A percentile compares a stretch with the other conserved stretches of the same genome.
Conservation (phyloP, 2,797 vertebrate species). For the Liasis olivaceus region DNA sequence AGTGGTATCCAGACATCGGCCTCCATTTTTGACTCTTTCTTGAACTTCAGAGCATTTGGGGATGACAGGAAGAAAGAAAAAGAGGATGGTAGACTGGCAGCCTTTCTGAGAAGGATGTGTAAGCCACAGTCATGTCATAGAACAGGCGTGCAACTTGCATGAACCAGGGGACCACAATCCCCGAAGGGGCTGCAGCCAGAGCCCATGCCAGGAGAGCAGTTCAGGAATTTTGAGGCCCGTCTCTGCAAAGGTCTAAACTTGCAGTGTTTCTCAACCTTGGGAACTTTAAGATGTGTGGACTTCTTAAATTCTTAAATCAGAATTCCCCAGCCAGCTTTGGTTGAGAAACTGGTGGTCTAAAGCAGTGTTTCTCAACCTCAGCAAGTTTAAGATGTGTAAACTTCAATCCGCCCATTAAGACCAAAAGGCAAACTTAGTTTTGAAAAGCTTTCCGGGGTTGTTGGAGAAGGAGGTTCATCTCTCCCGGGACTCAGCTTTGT, state of each 20-base stretch:
- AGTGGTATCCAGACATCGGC: not conserved
- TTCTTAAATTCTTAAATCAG: no score
- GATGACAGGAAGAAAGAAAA: constrained; percentile 38
- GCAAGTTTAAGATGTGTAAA: not conserved
- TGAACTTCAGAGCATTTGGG: not conserved
- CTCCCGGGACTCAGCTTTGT: not conserved
- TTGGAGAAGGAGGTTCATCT: no score
- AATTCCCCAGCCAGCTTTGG: no score
- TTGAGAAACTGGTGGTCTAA: constrained; percentile 39
- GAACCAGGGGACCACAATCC: not conserved
- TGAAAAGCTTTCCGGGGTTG: not conserved
- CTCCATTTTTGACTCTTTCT: fast-evolving
- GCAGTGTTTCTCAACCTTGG: not conserved
- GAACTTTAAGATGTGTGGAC: not conserved
- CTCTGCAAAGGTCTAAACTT: constrained; percentile 37
- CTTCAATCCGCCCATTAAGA: no score
- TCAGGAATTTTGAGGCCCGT: fast-evolving
- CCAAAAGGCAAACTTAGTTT: not conserved
- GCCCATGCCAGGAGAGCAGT: not conserved
- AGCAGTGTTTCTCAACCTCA: not conserved
- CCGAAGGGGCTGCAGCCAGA: not conserved
- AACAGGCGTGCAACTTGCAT: not conserved
- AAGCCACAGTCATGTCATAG: not conserved
- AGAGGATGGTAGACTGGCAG: not conserved
- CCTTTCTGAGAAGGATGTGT: not conserved